Evolutionary conservation across 2,113 vertebrate species (phyloP), one percentile per base, ranked within the genome.

Genomic region (Scopus umbretta): DNA sequence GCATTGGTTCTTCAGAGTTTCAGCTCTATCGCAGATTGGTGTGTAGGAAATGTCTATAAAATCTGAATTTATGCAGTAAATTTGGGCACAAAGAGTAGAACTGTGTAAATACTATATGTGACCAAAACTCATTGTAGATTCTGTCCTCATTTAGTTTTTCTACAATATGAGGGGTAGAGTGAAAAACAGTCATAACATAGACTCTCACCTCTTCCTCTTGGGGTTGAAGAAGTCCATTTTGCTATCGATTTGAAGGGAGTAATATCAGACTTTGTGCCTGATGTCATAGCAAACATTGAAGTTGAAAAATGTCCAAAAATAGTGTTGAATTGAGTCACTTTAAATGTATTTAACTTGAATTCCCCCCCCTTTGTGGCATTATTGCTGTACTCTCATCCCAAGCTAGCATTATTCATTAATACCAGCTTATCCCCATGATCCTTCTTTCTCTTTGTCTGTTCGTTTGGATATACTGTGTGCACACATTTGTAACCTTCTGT

Each of bases 391-490:
- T 94, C 73, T 91, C 78, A 87, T 95, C 91, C 32, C 12, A 4
- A 22, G 81, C 91, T 82, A 50, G 71, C 53, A 52, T 96, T 95
- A 94, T 80, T 90, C 75, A 80, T 94, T 96, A 97, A 96, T 95
- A 36, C 93, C 7, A 0, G 91, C 55, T 97, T 96, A 96, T 87
- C 94, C 79, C 50, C 10, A 2, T 95, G 81, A 96, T 97, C 87
- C 38, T 11, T 88, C 42, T 11, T 92, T 86, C 95, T 72, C 94
- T 82, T 91, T 91, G 91, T 95, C 92, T 97, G 0, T 81, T 95
- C 0, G 2, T 80, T 93, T 25, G 21, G 78, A 62, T 96, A 16
- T 73, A 45, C 79, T 56, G 17, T 15, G n/a, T 49, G 58, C 56
- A 61, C 56, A 55, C 50, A 50, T 86, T 83, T 90, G 71, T 75